These are phyloP conservation scores for Schizopygopsis pylzovi DNA, from an alignment of 2,797 vertebrate species.

Conservation along the genomic window DNA sequence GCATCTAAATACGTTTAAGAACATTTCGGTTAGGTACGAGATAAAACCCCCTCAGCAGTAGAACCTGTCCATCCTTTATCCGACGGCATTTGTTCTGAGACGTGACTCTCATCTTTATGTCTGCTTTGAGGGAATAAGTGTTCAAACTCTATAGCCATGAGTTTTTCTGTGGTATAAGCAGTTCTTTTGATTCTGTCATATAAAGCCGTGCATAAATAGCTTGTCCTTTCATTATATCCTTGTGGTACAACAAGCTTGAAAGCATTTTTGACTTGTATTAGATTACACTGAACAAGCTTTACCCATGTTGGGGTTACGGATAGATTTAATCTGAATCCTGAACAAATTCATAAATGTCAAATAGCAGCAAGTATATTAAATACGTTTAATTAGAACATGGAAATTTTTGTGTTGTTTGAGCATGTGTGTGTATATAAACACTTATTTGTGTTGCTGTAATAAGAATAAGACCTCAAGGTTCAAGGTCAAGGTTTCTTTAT, in stretches of 20 bases:
- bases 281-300: constrained; percentile 35
- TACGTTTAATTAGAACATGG: not conserved
- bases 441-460: constrained; percentile 36
- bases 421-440: constrained; percentile 31
- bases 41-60: not conserved
- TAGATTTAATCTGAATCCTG: not conserved
- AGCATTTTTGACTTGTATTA: constrained; percentile 37
- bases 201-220: constrained; percentile 30
- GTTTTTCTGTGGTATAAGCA: constrained; percentile 37
- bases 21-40: constrained; percentile 57
- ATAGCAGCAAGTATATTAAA: not conserved
- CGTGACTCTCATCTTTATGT: constrained; percentile 36
- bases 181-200: constrained; percentile 41
- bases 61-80: constrained; percentile 20
- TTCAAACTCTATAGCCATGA: constrained; percentile 42
- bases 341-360: not conserved
- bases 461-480: constrained; percentile 38
- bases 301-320: not conserved
- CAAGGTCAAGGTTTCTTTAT: no score
- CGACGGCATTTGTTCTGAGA: constrained; percentile 35
- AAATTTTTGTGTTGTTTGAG: not conserved
- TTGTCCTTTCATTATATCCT: constrained; percentile 40
- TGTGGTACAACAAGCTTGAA: constrained; percentile 27
- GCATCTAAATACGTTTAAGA: constrained; percentile 19
- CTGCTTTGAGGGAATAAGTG: constrained; percentile 35